Evolutionary conservation across 2,113 vertebrate species (phyloP), one percentile per base, ranked within the genome.

Genomic region (Datnioides undecimradiatus): DNA sequence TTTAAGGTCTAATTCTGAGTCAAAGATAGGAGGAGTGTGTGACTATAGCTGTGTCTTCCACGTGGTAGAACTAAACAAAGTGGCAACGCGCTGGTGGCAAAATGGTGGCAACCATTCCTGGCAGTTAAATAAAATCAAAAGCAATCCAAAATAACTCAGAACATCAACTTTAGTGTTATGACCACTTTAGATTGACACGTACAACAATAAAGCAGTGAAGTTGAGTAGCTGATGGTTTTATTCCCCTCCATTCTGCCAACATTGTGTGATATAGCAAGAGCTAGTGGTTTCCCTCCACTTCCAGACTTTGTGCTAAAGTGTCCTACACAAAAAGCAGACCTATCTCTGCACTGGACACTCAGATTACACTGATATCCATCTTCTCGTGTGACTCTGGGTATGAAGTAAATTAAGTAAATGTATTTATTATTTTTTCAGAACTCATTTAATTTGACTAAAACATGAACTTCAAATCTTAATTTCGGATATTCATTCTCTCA

Each of bases 311-410:
- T 46, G 17, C 43, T 71, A 33, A 45, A 9, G 8, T 33, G 33
- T 14, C 16, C 54, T 60, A 16, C 57, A 34, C 31, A 36, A 23
- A 36, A 21, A 12, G 6, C 17, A 36, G 25, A 16, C 7, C 8
- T 25, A 4, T 49, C 48, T 82, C 40, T 76, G 66, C 34, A 58
- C 58, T 65, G 45, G 10, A 52, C 34, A 23, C 11, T 4, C 13
- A 57, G 21, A 29, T 19, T 10, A 40, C 33, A 62, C 29, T 21
- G 25, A 71, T 65, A 64, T 34, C 8, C 33, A 27, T 80, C 57
- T 70, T 48, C 38, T 67, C 14, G 0, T 34, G 25, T 59, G 62
- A 73, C n/a, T 25, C 11, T 43, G n/a, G 29, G 27, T 70, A 25
- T 52, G 17, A 54, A 45, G n/a, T n/a, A 17, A 51, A 51, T 34